Percentiles rank a stretch among this genome's conserved stretches.
phyloP scores from a whole-genome alignment of 2,113 vertebrate species.

The Physeter macrocephalus region DNA sequence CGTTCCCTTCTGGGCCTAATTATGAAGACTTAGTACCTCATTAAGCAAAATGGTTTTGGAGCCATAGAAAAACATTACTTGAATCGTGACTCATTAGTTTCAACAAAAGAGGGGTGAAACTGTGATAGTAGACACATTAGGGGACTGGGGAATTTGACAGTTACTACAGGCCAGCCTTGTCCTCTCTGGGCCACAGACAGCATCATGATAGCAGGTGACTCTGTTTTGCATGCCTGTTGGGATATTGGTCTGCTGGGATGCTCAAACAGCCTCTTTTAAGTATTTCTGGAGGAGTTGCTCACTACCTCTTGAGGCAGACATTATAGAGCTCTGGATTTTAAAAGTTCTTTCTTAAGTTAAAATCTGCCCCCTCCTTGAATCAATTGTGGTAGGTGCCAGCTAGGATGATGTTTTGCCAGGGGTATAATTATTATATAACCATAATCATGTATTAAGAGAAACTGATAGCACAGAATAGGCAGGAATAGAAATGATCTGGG shows the following conservation, averaged over 20 bases:
- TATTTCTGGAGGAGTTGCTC: not conserved
- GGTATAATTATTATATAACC: not conserved
- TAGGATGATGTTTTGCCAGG: not conserved
- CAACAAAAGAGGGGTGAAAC: constrained; percentile 77
- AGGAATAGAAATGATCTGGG: not conserved
- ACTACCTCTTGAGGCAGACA: not conserved
- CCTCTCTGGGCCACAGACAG: not conserved
- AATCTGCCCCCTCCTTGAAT: not conserved
- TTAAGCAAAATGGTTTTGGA: constrained; percentile 87
- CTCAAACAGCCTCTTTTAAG: not conserved
- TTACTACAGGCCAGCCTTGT: not conserved
- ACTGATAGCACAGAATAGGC: not conserved
- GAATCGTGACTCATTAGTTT: constrained; percentile 87
- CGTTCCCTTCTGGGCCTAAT: constrained; percentile 88
- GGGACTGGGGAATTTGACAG: not conserved
- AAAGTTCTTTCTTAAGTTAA: not conserved
- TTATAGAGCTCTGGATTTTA: not conserved
- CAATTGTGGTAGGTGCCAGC: not conserved
- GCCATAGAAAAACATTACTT: constrained; percentile 85
- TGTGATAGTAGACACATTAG: constrained; percentile 73
- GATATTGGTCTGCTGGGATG: not conserved
- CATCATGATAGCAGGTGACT: too few species aligned
- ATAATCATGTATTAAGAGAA: not conserved
- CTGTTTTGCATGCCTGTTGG: not conserved
- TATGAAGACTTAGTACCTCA: constrained; percentile 90